A percentile compares a stretch with the other conserved stretches of the same genome.
Evolutionary conservation across 2,113 vertebrate species (phyloP).

Genomic region (Todiramphus saurophagus): DNA sequence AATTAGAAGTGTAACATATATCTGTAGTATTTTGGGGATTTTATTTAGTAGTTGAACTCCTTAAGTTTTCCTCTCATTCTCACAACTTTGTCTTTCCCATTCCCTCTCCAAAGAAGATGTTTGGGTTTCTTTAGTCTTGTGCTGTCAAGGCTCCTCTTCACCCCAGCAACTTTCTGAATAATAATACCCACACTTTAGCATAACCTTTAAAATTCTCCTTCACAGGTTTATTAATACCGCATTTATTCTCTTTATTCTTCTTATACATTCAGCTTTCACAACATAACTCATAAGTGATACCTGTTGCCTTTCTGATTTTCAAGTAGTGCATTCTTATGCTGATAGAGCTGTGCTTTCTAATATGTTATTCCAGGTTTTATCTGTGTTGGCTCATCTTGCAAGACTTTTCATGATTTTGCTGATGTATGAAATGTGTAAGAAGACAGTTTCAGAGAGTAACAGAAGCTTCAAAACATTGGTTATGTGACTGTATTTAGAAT

Average conservation of each 20-base stretch:
- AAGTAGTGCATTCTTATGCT: background rate
- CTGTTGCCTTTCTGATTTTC: background rate
- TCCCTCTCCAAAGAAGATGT: background rate
- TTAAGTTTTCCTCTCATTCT: background rate
- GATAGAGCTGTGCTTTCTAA: background rate
- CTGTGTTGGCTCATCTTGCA: background rate
- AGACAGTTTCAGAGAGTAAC: background rate
- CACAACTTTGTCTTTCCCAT: background rate
- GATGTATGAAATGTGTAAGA: background rate
- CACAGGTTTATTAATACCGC: background rate
- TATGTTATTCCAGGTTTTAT: background rate
- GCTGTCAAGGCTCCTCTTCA: background rate
- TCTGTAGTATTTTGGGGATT: background rate
- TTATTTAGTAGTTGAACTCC: background rate
- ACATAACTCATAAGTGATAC: background rate
- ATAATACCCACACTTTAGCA: background rate
- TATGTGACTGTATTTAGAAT: background rate
- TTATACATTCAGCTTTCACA: background rate
- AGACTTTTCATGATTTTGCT: background rate
- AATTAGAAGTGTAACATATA: background rate
- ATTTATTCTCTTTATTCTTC: background rate
- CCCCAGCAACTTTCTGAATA: background rate
- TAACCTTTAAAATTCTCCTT: background rate
- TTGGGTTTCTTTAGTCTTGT: background rate
- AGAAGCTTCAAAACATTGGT: background rate